Base-by-base conservation (phyloP, 1,140 invertebrate species). In the Hesperophylax magnus region DNA sequence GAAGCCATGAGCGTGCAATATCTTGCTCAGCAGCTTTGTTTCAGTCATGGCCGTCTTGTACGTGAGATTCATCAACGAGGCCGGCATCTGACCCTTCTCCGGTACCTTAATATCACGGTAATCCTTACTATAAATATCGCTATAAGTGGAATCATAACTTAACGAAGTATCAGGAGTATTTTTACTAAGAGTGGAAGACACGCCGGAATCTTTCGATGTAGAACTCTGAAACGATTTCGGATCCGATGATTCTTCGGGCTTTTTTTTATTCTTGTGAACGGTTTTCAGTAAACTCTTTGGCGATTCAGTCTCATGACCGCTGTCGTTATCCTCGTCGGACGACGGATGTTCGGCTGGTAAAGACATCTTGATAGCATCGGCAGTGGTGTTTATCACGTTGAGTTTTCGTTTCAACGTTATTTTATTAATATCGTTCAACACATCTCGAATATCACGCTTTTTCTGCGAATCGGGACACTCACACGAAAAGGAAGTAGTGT, bases 11-110 rank as follows among this genome's bases (percentile, higher is more conserved):
- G 94, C 92, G 85, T 94, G 92, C 7, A 96, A 90, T 61, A 96
- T 88, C 82, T 94, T 92, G 81, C 93, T 92, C 39, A 96, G 89
- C 47, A 96, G 89, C 86, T 94, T 96, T 0, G 95, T 95, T 88
- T 96, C 95, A 11, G 95, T 94, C 88, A 96, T 94, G 78, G 94
- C 91, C 84, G 95, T 93, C 87, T 95, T 96, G 87, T 95, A 96
- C 1, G 94, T 95, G 85, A 96, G 94, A 85, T 95, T 93, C n/a
- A 96, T 87, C 53, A 93, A 91, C 65, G 92, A 91, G 0, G 93
- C 95, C 3, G 95, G 95, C 91, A 93, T 93, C 79, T 89, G 85
- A 58, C 84, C 85, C 82, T 86, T 88, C 67, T 90, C 88, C 67
- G 88, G 84, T 17, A 89, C 87, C 85, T 88, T 82, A 20, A 88